These are phyloP conservation scores for Mercenaria mercenaria DNA, from an alignment of 1,140 invertebrate species.

Conservation along the genomic window DNA sequence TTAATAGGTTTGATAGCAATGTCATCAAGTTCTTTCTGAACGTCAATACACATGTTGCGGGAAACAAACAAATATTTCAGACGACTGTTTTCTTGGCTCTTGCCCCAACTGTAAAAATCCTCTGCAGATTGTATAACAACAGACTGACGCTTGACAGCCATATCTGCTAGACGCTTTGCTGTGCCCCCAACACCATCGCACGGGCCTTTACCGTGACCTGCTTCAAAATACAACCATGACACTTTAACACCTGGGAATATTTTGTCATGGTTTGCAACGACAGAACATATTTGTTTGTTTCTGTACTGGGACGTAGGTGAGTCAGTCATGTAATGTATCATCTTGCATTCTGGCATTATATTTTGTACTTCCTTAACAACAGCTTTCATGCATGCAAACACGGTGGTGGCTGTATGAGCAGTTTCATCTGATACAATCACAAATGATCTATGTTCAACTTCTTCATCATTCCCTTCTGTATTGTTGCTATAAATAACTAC, in stretches of 20 bases:
- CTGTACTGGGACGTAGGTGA: constrained; percentile 67
- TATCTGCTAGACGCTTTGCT: constrained; percentile 6
- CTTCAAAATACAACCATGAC: neutral
- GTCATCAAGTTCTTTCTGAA: neutral
- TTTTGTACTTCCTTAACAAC: neutral
- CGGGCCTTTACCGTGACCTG: constrained; percentile 49
- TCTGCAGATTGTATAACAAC: neutral
- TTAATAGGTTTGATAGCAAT: neutral
- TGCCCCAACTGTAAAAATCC: constrained; percentile 20
- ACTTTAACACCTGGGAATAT: neutral
- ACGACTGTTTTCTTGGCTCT: neutral
- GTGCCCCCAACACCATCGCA: constrained; percentile 22
- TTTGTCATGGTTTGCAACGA: constrained; percentile 60
- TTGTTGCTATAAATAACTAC: neutral
- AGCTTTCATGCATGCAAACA: neutral
- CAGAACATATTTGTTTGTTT: constrained; percentile 60
- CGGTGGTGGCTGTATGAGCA: neutral
- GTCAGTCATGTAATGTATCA: constrained; percentile 65
- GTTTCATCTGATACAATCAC: constrained; percentile 8
- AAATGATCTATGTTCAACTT: neutral
- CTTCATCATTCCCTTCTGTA: too few species aligned
- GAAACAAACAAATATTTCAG: constrained; percentile 2
- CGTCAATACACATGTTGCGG: neutral
- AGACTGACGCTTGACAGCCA: neutral
- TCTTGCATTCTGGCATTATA: neutral